Evolutionary conservation across 2,113 vertebrate genomes (phyloP).

Genomic region (Neogale vison): DNA sequence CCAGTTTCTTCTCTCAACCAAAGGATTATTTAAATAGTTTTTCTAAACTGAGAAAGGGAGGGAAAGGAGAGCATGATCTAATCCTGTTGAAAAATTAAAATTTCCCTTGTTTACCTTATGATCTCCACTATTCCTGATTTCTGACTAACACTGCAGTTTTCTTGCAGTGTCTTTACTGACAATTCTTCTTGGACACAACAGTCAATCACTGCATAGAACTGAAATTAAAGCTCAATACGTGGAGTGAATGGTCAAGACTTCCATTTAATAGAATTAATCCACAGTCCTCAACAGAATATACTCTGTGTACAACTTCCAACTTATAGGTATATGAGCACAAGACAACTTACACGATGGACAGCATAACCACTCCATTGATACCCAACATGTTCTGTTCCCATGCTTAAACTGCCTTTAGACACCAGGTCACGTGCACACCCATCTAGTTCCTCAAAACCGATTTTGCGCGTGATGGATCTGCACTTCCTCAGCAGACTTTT

Average conservation of each 20-base stretch:
- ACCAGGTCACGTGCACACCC: neutral
- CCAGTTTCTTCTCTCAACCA: neutral
- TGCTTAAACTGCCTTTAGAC: neutral
- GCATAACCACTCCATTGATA: neutral
- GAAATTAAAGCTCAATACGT: constrained; percentile 37
- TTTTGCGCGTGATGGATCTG: neutral
- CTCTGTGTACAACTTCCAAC: neutral
- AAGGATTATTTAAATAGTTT: neutral
- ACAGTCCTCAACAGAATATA: neutral
- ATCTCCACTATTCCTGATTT: neutral
- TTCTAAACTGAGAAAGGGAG: neutral
- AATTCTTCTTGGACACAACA: neutral
- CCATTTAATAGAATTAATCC: constrained; percentile 28
- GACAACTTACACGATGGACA: neutral
- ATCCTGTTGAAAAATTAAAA: constrained; percentile 30
- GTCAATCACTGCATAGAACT: neutral
- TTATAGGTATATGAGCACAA: neutral
- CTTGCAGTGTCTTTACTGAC: neutral
- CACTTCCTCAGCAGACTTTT: neutral
- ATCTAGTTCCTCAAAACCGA: neutral
- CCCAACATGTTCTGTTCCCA: neutral
- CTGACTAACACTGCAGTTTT: neutral
- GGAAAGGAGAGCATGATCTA: neutral
- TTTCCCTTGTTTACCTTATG: neutral
- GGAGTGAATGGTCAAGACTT: neutral